These are phyloP conservation scores for Drosophila parvula DNA, from an alignment of 1,140 invertebrate species.

Conservation along the genomic window DNA sequence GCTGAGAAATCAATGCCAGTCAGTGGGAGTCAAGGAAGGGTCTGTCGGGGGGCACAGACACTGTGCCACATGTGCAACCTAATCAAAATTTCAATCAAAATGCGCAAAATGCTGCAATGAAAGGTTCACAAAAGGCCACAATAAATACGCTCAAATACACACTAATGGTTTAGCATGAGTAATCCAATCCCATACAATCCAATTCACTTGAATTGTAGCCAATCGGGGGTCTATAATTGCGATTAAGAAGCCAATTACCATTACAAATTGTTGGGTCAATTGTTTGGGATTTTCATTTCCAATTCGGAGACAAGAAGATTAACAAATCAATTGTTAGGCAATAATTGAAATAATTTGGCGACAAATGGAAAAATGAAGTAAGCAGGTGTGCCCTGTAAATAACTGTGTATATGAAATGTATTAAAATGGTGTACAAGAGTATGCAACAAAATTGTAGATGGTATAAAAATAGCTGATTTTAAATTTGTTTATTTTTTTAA, in stretches of 20 bases:
- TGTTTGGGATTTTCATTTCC: slow-evolving; percentile 15
- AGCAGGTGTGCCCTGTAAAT: background rate
- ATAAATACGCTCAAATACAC: slow-evolving; percentile 31
- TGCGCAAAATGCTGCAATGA: slow-evolving; percentile 58
- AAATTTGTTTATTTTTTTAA: background rate
- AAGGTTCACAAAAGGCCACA: slow-evolving; percentile 48
- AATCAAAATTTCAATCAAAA: slow-evolving; percentile 80
- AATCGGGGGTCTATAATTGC: slow-evolving; percentile 42
- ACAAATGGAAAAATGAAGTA: slow-evolving; percentile 3
- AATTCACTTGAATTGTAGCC: slow-evolving; percentile 17
- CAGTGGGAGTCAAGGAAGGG: background rate
- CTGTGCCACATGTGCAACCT: slow-evolving; percentile 69
- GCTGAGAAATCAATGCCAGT: slow-evolving; percentile 72
- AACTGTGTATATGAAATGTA: background rate
- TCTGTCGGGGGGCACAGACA: slow-evolving; percentile 33
- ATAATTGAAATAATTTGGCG: slow-evolving; percentile 44
- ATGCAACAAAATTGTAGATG: background rate
- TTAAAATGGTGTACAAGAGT: background rate
- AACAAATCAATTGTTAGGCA: slow-evolving; percentile 41
- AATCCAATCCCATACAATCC: slow-evolving; percentile 29
- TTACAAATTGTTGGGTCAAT: slow-evolving; percentile 38
- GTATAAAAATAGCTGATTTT: background rate
- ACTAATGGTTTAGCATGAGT: slow-evolving; percentile 35
- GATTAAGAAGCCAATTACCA: slow-evolving; percentile 48
- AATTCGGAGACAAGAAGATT: slow-evolving; percentile 27